A percentile compares a stretch with the other conserved stretches of the same genome.
Conservation (phyloP, 2,797 vertebrate species). For the Sebastes iracundus region DNA sequence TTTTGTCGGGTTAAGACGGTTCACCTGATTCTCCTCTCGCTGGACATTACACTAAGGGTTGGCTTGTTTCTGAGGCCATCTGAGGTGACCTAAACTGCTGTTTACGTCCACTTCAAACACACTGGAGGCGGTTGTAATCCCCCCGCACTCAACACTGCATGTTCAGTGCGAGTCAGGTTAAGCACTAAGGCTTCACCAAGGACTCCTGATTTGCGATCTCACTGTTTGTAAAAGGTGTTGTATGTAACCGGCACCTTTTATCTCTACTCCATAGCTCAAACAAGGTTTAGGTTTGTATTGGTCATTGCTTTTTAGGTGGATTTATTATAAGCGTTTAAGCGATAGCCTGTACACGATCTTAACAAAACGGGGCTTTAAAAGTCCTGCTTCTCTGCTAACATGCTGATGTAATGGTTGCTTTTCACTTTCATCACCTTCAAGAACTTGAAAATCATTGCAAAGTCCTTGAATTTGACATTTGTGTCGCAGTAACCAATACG, state of each 20-base stretch:
- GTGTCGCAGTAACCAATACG: neutral
- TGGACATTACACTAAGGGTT: conserved; percentile 5
- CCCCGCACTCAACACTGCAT: neutral
- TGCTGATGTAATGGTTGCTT: neutral
- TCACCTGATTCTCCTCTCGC: conserved; percentile 30
- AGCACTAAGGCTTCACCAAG: neutral
- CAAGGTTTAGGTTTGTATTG: neutral
- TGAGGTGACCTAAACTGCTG: conserved; percentile 30
- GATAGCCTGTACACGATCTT: neutral
- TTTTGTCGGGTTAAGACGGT: conserved; percentile 1
- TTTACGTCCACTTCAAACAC: conserved; percentile 45
- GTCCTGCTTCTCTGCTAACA: neutral
- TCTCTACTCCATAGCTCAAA: neutral
- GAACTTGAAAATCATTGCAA: too few species aligned
- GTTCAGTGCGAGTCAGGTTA: neutral
- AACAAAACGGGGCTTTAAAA: neutral
- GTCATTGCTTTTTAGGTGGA: neutral
- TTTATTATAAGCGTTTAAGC: neutral
- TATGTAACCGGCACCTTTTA: neutral
- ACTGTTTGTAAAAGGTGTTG: conserved; percentile 6
- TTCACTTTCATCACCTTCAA: neutral
- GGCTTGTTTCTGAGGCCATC: conserved; percentile 27
- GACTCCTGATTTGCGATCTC: neutral
- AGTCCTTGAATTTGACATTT: neutral
- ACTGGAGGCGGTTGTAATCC: conserved; percentile 33